A percentile compares a stretch with the other conserved stretches of the same genome.
Conservation (phyloP, 92 coral and sea anemone species). For the Galaxea fascicularis region DNA sequence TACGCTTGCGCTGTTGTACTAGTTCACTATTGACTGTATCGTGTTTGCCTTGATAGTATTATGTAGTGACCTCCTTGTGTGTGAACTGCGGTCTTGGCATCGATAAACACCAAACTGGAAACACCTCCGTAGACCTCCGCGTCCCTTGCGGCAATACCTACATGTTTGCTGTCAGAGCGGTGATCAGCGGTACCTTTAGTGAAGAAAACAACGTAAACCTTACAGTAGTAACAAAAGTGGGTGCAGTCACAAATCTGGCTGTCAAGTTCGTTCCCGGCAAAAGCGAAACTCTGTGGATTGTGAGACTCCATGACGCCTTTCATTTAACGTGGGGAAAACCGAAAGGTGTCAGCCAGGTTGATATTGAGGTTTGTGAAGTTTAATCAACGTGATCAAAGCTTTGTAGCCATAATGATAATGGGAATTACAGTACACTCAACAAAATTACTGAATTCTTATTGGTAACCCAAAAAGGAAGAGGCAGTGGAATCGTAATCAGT, state of each 20-base stretch:
- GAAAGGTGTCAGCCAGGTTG: no score
- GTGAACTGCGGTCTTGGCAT: no score
- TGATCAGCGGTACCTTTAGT: neutral
- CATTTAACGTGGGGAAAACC: conserved; percentile 9
- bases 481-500: no score
- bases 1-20: no score
- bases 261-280: neutral
- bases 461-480: no score
- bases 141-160: conserved; percentile 22
- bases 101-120: no score
- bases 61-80: no score
- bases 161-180: neutral
- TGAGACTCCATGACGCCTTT: neutral
- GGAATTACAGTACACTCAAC: no score
- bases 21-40: no score
- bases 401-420: neutral
- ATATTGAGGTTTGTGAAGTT: neutral
- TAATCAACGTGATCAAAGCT: neutral
- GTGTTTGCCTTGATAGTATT: no score
- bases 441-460: no score
- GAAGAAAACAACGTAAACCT: fast-evolving
- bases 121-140: neutral
- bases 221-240: neutral
- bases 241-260: neutral
- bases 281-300: neutral